These are phyloP conservation scores for Drosophila pandora DNA, from an alignment of 1,140 invertebrate genomes.

Conservation along the genomic window DNA sequence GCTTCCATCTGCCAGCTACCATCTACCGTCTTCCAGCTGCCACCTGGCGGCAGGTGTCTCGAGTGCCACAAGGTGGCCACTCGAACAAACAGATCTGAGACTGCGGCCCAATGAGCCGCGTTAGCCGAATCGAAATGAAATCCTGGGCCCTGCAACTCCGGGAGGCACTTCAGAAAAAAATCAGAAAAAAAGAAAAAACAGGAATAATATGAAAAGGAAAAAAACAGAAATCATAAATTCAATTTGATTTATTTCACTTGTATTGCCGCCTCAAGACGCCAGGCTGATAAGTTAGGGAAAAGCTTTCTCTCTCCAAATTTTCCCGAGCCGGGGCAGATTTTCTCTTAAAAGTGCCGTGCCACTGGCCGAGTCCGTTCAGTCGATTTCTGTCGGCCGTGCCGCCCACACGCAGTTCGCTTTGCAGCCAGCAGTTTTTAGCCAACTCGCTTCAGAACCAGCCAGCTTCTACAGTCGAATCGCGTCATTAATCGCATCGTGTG, in stretches of 20 bases:
- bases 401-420: constrained; percentile 61
- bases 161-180: constrained; percentile 11
- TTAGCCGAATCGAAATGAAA: constrained; percentile 56
- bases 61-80: constrained; percentile 43
- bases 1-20: constrained; percentile 13
- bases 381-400: constrained; percentile 83
- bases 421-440: constrained; percentile 37
- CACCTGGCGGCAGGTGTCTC: constrained; percentile 44
- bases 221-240: constrained; percentile 74
- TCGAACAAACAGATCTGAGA: constrained; percentile 54
- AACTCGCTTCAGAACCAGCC: constrained; percentile 19
- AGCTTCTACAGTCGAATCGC: constrained; percentile 19
- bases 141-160: constrained; percentile 51
- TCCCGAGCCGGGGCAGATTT: constrained; percentile 1
- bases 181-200: not conserved
- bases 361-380: constrained; percentile 61
- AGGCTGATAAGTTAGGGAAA: constrained; percentile 30
- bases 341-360: constrained; percentile 58
- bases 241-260: constrained; percentile 76
- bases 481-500: constrained; percentile 49
- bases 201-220: constrained; percentile 26
- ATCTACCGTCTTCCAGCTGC: constrained; percentile 34
- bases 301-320: constrained; percentile 46
- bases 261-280: constrained; percentile 42
- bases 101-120: constrained; percentile 51